Evolutionary conservation across 2,888 invertebrate genomes (phyloP).

Genomic region (Linnaemya tessellans): DNA sequence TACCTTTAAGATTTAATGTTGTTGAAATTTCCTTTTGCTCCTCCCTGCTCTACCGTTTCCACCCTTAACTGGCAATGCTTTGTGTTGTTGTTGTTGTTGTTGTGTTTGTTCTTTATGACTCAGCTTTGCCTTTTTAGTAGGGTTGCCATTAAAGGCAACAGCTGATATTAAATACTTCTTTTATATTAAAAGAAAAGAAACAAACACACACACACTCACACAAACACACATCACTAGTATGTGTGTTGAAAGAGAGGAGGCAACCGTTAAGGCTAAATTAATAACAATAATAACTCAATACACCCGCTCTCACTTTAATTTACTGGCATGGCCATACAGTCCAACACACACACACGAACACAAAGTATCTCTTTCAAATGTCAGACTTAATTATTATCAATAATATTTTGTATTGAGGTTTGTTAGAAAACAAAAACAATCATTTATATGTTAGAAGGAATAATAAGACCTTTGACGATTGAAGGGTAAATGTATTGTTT

Average conservation of each 20-base stretch:
- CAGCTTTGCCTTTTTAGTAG: conserved; percentile 52
- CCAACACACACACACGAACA: neutral
- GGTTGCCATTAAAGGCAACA: conserved; percentile 63
- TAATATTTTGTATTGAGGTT: conserved; percentile 42
- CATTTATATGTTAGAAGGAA: conserved; percentile 11
- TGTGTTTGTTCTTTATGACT: conserved; percentile 47
- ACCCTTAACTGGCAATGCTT: neutral
- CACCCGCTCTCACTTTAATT: neutral
- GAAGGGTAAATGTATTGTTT: conserved; percentile 12
- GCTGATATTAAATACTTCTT: conserved; percentile 53
- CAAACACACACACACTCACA: neutral
- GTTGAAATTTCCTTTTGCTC: conserved; percentile 6
- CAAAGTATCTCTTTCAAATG: conserved; percentile 44
- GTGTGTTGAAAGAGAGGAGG: neutral
- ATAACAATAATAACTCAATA: conserved; percentile 8
- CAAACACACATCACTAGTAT: neutral
- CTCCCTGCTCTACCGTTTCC: conserved; percentile 9
- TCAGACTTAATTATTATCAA: conserved; percentile 58
- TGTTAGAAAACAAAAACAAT: conserved; percentile 27
- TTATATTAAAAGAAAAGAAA: neutral
- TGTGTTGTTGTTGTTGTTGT: conserved; percentile 1
- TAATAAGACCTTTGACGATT: conserved; percentile 23
- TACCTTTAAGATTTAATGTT: neutral
- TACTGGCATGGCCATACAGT: neutral
- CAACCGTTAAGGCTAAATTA: neutral